Evolutionary conservation across 2,888 invertebrate genomes (phyloP).

Genomic region (Phyllotreta cruciferae): DNA sequence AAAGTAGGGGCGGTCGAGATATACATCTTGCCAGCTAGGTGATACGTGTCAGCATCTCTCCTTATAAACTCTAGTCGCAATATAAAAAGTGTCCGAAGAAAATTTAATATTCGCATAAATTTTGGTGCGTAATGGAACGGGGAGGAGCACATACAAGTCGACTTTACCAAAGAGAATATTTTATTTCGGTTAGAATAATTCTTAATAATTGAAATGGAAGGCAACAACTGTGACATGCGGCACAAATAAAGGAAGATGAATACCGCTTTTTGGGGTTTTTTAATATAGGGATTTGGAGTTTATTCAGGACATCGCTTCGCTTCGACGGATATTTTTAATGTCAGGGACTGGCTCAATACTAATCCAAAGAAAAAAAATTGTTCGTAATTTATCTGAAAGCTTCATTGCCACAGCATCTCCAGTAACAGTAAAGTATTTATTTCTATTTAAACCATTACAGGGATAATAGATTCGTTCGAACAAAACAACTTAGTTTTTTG

Average conservation of each 20-base stretch:
- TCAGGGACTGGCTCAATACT: background rate
- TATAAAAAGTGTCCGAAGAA: slow-evolving; percentile 15
- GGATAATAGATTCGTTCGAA: too few species aligned
- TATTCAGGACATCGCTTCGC: background rate
- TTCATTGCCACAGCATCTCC: too few species aligned
- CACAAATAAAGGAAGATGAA: slow-evolving; percentile 24
- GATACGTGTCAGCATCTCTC: slow-evolving; percentile 13
- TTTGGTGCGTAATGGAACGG: slow-evolving; percentile 10
- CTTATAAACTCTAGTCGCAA: slow-evolving; percentile 3
- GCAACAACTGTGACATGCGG: slow-evolving; percentile 26
- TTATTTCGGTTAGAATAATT: slow-evolving; percentile 29
- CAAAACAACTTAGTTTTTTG: too few species aligned
- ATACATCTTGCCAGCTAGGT: slow-evolving; percentile 1
- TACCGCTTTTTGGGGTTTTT: slow-evolving; percentile 12
- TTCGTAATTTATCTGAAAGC: too few species aligned
- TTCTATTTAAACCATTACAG: too few species aligned
- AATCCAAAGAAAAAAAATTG: background rate
- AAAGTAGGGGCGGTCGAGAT: slow-evolving; percentile 12
- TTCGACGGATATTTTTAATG: slow-evolving; percentile 1
- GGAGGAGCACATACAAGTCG: background rate
- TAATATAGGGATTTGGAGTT: slow-evolving; percentile 16
- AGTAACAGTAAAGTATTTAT: too few species aligned
- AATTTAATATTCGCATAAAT: slow-evolving; percentile 26
- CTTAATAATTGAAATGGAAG: slow-evolving; percentile 27
- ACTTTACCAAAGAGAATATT: slow-evolving; percentile 16